Evolutionary conservation across 2,888 invertebrate genomes (phyloP), one percentile per base, ranked within the genome.

Genomic region (Ormyrus nitidulus): DNA sequence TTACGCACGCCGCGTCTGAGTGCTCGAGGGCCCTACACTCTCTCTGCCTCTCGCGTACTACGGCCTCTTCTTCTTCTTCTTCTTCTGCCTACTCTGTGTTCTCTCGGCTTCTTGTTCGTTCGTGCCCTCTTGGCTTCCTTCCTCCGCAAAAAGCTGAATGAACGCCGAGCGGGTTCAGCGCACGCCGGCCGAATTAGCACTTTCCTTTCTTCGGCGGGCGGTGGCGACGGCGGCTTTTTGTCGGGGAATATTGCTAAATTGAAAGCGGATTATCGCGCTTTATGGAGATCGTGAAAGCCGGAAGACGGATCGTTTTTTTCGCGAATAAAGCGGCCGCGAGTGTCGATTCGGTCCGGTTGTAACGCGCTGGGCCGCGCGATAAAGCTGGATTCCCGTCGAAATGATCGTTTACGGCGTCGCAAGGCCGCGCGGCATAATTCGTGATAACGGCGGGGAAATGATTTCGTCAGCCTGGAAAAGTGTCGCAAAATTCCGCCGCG

Each of bases 1-100:
- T 34, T 34, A 34, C 34, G 34, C 34, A 34, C 66, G 66, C 78
- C 83, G 81, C 86, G 85, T 86, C 86, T 86, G 86, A 89, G 89
- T 87, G 87, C 83, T 84, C 82, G 34, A 89, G 87, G 86, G 85
- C 84, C 85, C 76, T 62, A 54, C 73, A 85, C 89, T 89, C 89
- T 89, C 89, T 87, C 84, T 86, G 84, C 86, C 87, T 86, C 86
- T 87, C 85, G 34, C 34, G 34, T 34, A 34, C 34, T 34, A 34
- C 85, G 86, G 86, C 85, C 6, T 13, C 62, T 81, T 74, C 73
- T 77, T 69, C 78, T 65, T 68, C 80, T 81, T 79, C 75, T 82
- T 79, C 71, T 66, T n/a, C 59, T 66, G n/a, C 34, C 48, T 46
- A n/a, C 54, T 54, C 6, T 9, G 8, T 13, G 62, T 34, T n/a